Evolutionary conservation across 2,888 invertebrate species (phyloP).

Genomic region (Dolomedes plantarius): DNA sequence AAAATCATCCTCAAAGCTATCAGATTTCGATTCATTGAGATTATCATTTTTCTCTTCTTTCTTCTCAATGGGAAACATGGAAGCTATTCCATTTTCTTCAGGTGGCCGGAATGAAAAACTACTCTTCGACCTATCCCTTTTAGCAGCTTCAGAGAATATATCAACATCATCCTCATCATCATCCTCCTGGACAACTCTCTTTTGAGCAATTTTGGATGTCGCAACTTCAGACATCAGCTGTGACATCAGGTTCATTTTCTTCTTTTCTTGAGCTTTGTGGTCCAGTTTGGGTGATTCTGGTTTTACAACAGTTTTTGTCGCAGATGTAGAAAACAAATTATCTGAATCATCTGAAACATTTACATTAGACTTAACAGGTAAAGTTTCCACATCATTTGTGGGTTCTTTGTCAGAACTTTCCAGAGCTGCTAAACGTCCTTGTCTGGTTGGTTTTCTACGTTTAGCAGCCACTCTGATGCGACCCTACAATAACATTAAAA

Average conservation of each 20-base stretch:
- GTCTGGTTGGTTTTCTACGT: constrained; percentile 55
- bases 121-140: constrained; percentile 15
- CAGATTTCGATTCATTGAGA: constrained; percentile 1
- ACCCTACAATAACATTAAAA: constrained; percentile 32
- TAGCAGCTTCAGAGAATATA: constrained; percentile 34
- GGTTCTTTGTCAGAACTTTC: constrained; percentile 41
- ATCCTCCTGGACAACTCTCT: background rate
- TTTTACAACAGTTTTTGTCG: background rate
- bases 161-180: constrained; percentile 49
- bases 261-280: constrained; percentile 51
- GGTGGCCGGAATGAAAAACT: constrained; percentile 47
- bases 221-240: constrained; percentile 57
- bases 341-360: background rate
- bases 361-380: background rate
- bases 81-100: background rate
- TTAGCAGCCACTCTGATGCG: constrained; percentile 58
- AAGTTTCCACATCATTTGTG: background rate
- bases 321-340: constrained; percentile 21
- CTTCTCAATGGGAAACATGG: background rate
- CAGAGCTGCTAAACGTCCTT: constrained; percentile 49
- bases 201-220: constrained; percentile 27
- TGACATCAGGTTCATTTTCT: constrained; percentile 61
- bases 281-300: background rate
- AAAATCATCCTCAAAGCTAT: constrained; percentile 50
- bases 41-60: constrained; percentile 16